phyloP scores from a whole-genome alignment of 1,140 invertebrate species.

The Achroia grisella region DNA sequence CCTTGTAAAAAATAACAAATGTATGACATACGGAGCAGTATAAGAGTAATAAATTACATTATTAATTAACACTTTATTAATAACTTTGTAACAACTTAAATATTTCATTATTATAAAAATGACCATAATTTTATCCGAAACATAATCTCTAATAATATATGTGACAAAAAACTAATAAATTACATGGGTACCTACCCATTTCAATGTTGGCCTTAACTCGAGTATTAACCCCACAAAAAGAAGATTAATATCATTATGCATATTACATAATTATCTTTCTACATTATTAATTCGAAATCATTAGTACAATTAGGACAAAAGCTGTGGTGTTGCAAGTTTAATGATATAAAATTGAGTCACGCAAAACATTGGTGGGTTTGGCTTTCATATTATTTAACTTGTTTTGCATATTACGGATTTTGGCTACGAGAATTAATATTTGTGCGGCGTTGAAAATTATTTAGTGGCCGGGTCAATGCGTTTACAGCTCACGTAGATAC shows the following conservation, averaged over 20 bases:
- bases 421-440: not conserved
- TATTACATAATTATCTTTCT: constrained; percentile 20
- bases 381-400: constrained; percentile 1
- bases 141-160: constrained; percentile 1
- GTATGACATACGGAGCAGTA: too few relatives aligned
- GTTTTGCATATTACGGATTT: constrained; percentile 6
- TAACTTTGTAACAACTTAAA: too few relatives aligned
- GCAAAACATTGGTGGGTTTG: constrained; percentile 21
- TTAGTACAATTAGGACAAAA: constrained; percentile 20
- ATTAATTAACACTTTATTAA: too few relatives aligned
- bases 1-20: too few relatives aligned
- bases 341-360: constrained; percentile 22
- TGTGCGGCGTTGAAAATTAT: too few relatives aligned
- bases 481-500: too few relatives aligned
- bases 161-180: constrained; percentile 15
- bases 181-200: constrained; percentile 2
- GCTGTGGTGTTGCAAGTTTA: constrained; percentile 14
- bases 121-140: too few relatives aligned
- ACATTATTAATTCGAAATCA: constrained; percentile 22
- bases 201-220: not conserved
- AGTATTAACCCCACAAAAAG: constrained; percentile 10
- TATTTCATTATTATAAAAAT: too few relatives aligned
- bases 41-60: too few relatives aligned
- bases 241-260: constrained; percentile 17
- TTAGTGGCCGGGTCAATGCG: too few relatives aligned